Percentiles rank a stretch among this genome's conserved stretches.
Evolutionary conservation across 1,140 invertebrate species (phyloP).

Genomic region (Drosophila mojavensis): DNA sequence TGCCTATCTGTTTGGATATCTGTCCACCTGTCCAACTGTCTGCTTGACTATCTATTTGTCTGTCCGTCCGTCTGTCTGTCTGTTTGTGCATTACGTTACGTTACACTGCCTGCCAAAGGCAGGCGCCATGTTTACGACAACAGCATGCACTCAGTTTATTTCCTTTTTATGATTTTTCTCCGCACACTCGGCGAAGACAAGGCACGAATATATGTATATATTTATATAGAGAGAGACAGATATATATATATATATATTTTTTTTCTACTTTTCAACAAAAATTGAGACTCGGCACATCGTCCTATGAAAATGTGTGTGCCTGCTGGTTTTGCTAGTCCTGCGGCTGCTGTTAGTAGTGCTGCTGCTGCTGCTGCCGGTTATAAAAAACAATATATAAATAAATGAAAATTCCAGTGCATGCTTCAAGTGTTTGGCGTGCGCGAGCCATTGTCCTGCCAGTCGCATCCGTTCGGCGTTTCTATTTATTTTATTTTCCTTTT

Average conservation of each 20-base stretch:
- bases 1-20: conserved; percentile 62
- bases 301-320: conserved; percentile 63
- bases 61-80: conserved; percentile 18
- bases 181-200: conserved; percentile 13
- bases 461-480: conserved; percentile 63
- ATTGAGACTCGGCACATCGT: conserved; percentile 74
- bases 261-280: conserved; percentile 77
- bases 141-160: conserved; percentile 72
- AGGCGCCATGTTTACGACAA: conserved; percentile 77
- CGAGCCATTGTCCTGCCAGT: conserved; percentile 78
- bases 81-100: conserved; percentile 67
- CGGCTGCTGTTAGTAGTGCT: conserved; percentile 40
- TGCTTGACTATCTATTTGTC: conserved; percentile 19
- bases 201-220: conserved; percentile 21
- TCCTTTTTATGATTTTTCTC: conserved; percentile 62
- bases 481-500: conserved; percentile 10
- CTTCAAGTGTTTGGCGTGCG: conserved; percentile 79
- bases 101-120: conserved; percentile 65
- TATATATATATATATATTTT: conserved; percentile 1
- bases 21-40: conserved; percentile 29
- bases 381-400: conserved; percentile 83
- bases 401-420: conserved; percentile 82
- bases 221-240: too few species aligned
- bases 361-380: conserved; percentile 52
- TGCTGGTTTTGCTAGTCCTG: conserved; percentile 26